These are phyloP conservation scores for Rhagoletis pomonella DNA, from an alignment of 1,140 invertebrate genomes.

Conservation along the genomic window DNA sequence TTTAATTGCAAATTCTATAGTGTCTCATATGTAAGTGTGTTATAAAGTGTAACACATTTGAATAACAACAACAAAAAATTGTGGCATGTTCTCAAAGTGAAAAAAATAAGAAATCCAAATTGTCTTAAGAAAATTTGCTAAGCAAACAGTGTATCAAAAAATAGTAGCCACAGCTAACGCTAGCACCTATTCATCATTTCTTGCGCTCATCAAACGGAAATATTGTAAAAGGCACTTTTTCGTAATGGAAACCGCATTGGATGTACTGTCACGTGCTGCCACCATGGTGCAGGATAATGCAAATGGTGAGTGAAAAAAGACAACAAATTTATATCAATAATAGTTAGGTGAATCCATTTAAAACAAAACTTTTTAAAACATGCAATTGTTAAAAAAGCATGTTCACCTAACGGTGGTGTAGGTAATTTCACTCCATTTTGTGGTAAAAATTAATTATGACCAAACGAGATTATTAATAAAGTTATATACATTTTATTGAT, in stretches of 20 bases:
- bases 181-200: not conserved
- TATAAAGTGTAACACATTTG: not conserved
- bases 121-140: no score
- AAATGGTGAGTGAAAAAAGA: conserved; percentile 75
- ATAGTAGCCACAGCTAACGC: not conserved
- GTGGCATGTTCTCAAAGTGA: conserved; percentile 12
- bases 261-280: conserved; percentile 90
- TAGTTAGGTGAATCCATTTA: no score
- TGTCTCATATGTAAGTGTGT: conserved; percentile 9
- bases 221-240: not conserved
- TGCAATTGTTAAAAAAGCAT: no score
- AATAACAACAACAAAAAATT: conserved; percentile 39
- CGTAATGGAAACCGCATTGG: conserved; percentile 87
- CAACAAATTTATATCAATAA: no score
- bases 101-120: no score
- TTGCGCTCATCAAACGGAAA: not conserved
- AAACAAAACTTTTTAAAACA: no score
- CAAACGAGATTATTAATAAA: no score
- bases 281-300: conserved; percentile 90
- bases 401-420: no score
- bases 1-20: not conserved
- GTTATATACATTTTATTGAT: no score
- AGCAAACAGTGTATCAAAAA: not conserved
- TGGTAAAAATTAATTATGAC: no score
- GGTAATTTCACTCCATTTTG: no score